Conservation (phyloP, 1,140 invertebrate species). For the Spodoptera frugiperda region DNA sequence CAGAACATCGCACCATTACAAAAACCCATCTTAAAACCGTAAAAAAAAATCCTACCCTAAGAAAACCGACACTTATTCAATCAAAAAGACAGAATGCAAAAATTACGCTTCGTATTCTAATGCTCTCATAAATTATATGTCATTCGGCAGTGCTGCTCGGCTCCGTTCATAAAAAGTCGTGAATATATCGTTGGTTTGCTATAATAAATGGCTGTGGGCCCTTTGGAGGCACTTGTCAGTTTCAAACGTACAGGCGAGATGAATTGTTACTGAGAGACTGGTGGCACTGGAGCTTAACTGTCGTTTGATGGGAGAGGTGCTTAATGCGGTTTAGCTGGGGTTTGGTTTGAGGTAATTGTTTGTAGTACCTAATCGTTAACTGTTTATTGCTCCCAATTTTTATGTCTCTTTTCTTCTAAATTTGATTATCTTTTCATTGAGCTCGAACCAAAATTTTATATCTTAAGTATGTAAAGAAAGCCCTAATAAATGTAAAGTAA, state of each 20-base stretch:
- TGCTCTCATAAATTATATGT: conserved; percentile 42
- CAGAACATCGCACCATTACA: no score
- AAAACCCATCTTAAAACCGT: no score
- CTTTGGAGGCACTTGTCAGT: conserved; percentile 54
- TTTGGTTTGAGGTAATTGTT: no score
- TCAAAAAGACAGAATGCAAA: conserved; percentile 17
- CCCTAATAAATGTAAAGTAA: no score
- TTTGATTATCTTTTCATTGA: no score
- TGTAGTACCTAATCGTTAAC: no score
- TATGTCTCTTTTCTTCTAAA: no score
- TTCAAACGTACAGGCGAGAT: conserved; percentile 53
- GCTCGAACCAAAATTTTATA: no score
- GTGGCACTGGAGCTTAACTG: conserved; percentile 23
- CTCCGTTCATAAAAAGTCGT: conserved; percentile 45
- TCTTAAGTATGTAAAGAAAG: no score
- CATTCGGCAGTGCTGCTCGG: conserved; percentile 20
- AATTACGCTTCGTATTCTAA: conserved; percentile 24
- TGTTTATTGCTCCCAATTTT: no score
- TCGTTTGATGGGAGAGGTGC: neutral
- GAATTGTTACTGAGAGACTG: conserved; percentile 49
- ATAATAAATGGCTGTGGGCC: conserved; percentile 53
- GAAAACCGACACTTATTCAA: no score
- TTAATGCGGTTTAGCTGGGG: neutral
- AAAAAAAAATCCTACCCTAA: no score
- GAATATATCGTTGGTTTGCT: conserved; percentile 44